These are phyloP conservation scores for Xanthorhoe designata DNA, from an alignment of 2,888 invertebrate species.

Conservation along the genomic window DNA sequence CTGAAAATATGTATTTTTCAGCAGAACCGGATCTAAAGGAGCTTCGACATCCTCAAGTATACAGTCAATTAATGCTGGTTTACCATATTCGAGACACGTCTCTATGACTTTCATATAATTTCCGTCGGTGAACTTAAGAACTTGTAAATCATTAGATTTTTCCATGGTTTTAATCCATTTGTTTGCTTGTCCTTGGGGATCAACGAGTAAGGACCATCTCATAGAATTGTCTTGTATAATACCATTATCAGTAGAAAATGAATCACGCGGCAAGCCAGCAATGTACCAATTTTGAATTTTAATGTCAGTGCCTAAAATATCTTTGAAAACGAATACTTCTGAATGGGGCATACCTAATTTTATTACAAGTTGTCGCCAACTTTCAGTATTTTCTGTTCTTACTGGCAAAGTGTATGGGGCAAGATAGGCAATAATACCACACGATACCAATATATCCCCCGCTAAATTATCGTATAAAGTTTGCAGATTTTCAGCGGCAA, in stretches of 20 bases:
- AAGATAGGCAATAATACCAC: slow-evolving; percentile 95
- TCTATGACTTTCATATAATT: slow-evolving; percentile 92
- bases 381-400: slow-evolving; percentile 84
- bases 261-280: slow-evolving; percentile 91
- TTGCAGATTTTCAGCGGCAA: slow-evolving; percentile 91
- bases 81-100: slow-evolving; percentile 90
- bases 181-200: slow-evolving; percentile 94
- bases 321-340: slow-evolving; percentile 88
- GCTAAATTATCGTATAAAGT: slow-evolving; percentile 91
- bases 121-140: slow-evolving; percentile 90
- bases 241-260: slow-evolving; percentile 93
- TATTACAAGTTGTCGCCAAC: slow-evolving; percentile 91
- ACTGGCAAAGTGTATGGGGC: slow-evolving; percentile 92
- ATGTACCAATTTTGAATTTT: slow-evolving; percentile 95
- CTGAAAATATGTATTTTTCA: slow-evolving; percentile 90
- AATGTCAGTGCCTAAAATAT: slow-evolving; percentile 93
- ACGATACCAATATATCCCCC: slow-evolving; percentile 95
- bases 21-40: slow-evolving; percentile 90
- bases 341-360: slow-evolving; percentile 92
- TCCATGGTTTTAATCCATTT: slow-evolving; percentile 95
- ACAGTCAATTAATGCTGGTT: slow-evolving; percentile 91
- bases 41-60: slow-evolving; percentile 92
- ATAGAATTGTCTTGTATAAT: slow-evolving; percentile 93
- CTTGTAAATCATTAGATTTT: slow-evolving; percentile 88
- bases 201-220: slow-evolving; percentile 92